Percentiles rank a stretch among this genome's conserved stretches.
Evolutionary conservation across 2,888 invertebrate genomes (phyloP).

Genomic region (Chrysina gloriosa): DNA sequence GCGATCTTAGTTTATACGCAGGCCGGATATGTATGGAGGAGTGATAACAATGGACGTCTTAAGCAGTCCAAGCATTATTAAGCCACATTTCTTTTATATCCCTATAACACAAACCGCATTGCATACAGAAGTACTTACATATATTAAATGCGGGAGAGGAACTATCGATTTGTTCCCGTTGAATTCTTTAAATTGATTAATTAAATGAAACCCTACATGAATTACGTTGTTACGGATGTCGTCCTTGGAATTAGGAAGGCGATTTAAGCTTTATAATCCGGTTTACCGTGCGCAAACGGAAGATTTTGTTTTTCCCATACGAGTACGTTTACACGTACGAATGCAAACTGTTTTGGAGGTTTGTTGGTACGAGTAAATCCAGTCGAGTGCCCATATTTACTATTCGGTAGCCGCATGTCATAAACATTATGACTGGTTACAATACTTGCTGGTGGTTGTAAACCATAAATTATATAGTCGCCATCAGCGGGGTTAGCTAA

Average conservation of each 20-base stretch:
- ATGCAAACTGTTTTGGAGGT: not conserved
- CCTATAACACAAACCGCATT: not conserved
- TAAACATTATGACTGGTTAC: conserved; percentile 25
- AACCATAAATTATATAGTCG: conserved; percentile 18
- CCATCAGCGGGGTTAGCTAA: not conserved
- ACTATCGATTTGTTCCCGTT: conserved; percentile 19
- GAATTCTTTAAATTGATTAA: conserved; percentile 34
- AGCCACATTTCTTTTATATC: conserved; percentile 3
- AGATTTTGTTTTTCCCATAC: not conserved
- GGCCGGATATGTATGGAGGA: conserved; percentile 12
- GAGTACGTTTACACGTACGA: not conserved
- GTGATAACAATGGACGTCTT: conserved; percentile 5
- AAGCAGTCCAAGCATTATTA: not conserved
- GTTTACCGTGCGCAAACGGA: conserved; percentile 9
- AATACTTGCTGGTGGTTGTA: conserved; percentile 26
- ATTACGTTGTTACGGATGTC: conserved; percentile 10
- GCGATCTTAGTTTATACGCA: not conserved
- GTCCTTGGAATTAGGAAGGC: conserved; percentile 21
- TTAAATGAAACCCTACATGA: conserved; percentile 33
- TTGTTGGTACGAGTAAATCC: conserved; percentile 2
- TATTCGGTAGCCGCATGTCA: conserved; percentile 5
- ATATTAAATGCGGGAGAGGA: not conserved
- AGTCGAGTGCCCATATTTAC: conserved; percentile 24
- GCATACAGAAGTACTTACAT: not conserved
- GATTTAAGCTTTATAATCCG: conserved; percentile 26